Evolutionary conservation across 2,797 vertebrate genomes (phyloP).

Genomic region (Crenuchus spilurus): DNA sequence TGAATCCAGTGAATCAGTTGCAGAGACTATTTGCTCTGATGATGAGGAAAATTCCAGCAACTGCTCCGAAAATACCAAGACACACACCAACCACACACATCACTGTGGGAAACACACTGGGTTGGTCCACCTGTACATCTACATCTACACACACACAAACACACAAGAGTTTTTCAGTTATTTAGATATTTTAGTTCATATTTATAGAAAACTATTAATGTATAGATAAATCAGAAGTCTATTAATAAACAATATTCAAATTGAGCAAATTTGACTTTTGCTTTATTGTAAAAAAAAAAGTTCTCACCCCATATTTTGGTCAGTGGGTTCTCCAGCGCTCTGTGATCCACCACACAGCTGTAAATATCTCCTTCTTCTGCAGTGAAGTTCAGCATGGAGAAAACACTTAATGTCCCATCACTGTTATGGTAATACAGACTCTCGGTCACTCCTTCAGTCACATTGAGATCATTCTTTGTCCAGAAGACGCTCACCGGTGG

Average conservation of each 20-base stretch:
- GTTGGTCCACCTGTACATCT: background rate
- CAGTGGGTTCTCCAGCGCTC: background rate
- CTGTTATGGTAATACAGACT: slow-evolving; percentile 52
- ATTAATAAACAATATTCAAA: no score
- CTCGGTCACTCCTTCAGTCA: slow-evolving; percentile 31
- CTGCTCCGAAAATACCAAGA: background rate
- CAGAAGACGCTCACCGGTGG: slow-evolving; percentile 55
- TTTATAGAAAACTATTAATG: no score
- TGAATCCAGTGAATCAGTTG: no score
- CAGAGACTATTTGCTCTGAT: background rate
- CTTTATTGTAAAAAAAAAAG: no score
- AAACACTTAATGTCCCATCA: slow-evolving; percentile 61
- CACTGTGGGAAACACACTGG: background rate
- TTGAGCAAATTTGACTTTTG: no score
- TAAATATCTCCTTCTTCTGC: slow-evolving; percentile 60
- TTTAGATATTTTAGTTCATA: no score
- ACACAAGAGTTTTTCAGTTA: no score
- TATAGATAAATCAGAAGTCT: no score
- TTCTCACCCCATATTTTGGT: slow-evolving; percentile 22
- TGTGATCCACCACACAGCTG: slow-evolving; percentile 55
- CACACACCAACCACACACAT: background rate
- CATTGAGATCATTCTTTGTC: slow-evolving; percentile 57
- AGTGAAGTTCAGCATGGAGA: slow-evolving; percentile 66
- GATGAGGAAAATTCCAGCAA: slow-evolving; percentile 1
- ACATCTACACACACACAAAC: background rate